phyloP scores from a whole-genome alignment of 2,888 invertebrate species.

The Cremastinae sp. region DNA sequence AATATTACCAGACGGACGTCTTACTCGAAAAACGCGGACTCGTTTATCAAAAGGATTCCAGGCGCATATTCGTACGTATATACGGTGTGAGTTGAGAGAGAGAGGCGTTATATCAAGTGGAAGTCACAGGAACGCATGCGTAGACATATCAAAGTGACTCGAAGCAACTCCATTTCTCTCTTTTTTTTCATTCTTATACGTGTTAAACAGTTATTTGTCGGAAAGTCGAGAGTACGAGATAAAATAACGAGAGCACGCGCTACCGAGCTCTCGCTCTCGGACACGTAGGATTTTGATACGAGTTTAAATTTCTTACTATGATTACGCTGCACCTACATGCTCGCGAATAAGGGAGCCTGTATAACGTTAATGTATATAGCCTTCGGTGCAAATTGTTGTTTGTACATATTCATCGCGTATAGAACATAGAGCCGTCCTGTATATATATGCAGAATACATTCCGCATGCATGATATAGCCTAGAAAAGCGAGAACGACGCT shows the following conservation, averaged over 20 bases:
- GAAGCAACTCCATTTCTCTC: conserved; percentile 2
- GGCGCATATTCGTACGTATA: conserved; percentile 31
- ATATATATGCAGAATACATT: not conserved
- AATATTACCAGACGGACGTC: not conserved
- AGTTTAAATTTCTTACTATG: conserved; percentile 45
- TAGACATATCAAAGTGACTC: too few species aligned
- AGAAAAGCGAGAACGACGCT: conserved; percentile 40
- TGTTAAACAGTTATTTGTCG: conserved; percentile 54
- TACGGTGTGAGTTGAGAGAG: conserved; percentile 37
- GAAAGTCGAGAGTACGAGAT: conserved; percentile 35
- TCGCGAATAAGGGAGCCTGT: conserved; percentile 27
- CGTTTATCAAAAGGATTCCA: conserved; percentile 50
- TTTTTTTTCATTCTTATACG: conserved; percentile 10
- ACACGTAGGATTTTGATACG: conserved; percentile 16
- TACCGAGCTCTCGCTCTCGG: not conserved
- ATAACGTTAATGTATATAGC: conserved; percentile 41
- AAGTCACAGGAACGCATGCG: conserved; percentile 3
- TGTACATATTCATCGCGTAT: conserved; percentile 17
- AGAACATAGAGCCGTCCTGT: not conserved
- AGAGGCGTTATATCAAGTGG: conserved; percentile 50
- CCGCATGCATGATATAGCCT: conserved; percentile 26
- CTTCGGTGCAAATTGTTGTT: conserved; percentile 55
- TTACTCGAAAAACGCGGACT: conserved; percentile 7
- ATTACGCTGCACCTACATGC: conserved; percentile 24
- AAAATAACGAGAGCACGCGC: conserved; percentile 41